Conservation (phyloP, 2,113 vertebrate species). For the human region GRCh38 chr17:40299501-40300000, state of each 20-base stretch:
- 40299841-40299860: constrained; percentile 24
- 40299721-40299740: too few species aligned
- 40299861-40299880: neutral
- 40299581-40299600: neutral
- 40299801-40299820: constrained; percentile 50
- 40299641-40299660: too few species aligned
- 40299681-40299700: too few species aligned
- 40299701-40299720: too few species aligned
- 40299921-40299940: neutral
- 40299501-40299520: too few species aligned
- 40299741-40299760: too few species aligned
- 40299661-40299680: too few species aligned
- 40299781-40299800: constrained; percentile 9
- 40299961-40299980: neutral
- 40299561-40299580: neutral
- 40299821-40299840: neutral
- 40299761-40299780: neutral
- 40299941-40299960: neutral
- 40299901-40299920: neutral
- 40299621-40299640: too few species aligned
- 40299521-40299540: too few species aligned
- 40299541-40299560: neutral
- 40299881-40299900: neutral
- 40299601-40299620: too few species aligned
- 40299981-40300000: too few species aligned